Evolutionary conservation across 2,113 vertebrate species (phyloP).

Genomic region (Atherinomorus stipes): DNA sequence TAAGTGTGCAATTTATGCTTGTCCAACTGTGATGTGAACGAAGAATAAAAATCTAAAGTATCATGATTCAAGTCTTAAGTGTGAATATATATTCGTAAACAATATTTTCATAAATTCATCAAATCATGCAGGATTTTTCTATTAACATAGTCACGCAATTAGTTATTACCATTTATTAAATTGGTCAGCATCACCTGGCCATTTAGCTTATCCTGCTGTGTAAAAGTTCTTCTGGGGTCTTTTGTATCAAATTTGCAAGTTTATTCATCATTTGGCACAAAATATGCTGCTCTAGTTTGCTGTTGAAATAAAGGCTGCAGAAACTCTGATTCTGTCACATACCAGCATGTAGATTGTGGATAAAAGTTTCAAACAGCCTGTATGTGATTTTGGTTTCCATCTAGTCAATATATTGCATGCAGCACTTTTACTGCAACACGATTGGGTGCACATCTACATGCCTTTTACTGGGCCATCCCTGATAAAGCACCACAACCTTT

Average conservation of each 20-base stretch:
- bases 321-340: neutral
- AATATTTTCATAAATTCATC: neutral
- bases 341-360: neutral
- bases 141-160: neutral
- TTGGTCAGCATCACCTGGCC: neutral
- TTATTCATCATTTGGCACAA: neutral
- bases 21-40: constrained; percentile 66
- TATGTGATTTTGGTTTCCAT: neutral
- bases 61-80: neutral
- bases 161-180: too few relatives aligned
- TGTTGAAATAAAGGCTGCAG: neutral
- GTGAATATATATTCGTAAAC: neutral
- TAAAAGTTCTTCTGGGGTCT: neutral
- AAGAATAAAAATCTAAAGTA: constrained; percentile 60
- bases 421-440: neutral
- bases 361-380: neutral
- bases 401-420: neutral
- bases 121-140: neutral
- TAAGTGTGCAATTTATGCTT: constrained; percentile 67
- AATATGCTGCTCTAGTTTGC: neutral
- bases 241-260: too few relatives aligned
- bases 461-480: constrained; percentile 9
- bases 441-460: constrained; percentile 16
- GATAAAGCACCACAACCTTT: constrained; percentile 28
- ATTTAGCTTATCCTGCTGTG: neutral